Evolutionary conservation across 2,888 invertebrate species (phyloP).

Genomic region (Drosophila colorata): DNA sequence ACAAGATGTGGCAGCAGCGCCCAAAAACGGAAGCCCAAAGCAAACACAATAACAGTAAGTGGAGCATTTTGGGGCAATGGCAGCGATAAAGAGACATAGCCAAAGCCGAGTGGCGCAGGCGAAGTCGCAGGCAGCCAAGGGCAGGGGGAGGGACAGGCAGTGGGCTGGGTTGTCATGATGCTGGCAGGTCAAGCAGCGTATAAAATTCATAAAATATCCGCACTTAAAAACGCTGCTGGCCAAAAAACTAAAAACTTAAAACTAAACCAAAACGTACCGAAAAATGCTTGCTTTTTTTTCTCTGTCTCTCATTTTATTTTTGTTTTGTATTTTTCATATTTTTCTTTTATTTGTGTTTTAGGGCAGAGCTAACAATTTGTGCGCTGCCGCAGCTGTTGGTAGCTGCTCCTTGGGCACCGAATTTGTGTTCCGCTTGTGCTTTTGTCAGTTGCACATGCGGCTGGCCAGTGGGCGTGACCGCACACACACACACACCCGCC

Average conservation of each 20-base stretch:
- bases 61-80: conserved; percentile 43
- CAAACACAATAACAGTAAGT: conserved; percentile 71
- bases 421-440: conserved; percentile 52
- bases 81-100: conserved; percentile 28
- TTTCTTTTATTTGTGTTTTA: conserved; percentile 36
- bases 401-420: conserved; percentile 32
- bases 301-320: conserved; percentile 22
- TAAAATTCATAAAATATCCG: conserved; percentile 81
- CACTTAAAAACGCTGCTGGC: conserved; percentile 68
- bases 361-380: conserved; percentile 39
- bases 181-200: conserved; percentile 72
- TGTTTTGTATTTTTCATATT: conserved; percentile 7
- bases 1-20: conserved; percentile 49
- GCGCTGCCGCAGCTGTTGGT: conserved; percentile 18
- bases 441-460: conserved; percentile 78
- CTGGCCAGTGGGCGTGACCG: conserved; percentile 34
- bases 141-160: neutral
- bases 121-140: conserved; percentile 9
- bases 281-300: conserved; percentile 22
- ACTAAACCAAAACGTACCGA: conserved; percentile 38
- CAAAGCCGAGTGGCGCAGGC: neutral
- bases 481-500: neutral
- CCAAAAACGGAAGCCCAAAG: conserved; percentile 60
- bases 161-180: conserved; percentile 18
- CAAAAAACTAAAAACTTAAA: conserved; percentile 55